Conservation (phyloP, 2,797 vertebrate genomes). For the Aphelocoma californica region DNA sequence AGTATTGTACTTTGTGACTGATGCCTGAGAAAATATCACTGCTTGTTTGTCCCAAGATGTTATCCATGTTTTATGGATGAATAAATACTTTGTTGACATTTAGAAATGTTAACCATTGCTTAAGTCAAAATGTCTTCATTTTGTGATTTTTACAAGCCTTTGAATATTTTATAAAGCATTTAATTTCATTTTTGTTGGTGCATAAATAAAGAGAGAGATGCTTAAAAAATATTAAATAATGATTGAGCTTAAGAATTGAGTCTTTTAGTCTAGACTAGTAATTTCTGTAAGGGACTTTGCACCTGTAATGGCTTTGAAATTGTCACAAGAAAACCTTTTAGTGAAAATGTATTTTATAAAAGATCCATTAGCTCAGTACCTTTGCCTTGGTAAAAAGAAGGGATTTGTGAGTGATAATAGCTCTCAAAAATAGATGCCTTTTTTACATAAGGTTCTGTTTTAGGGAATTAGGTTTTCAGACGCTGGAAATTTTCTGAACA, state of each 20-base stretch:
- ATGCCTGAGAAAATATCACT: background rate
- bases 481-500: background rate
- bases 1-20: background rate
- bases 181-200: background rate
- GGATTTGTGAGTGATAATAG: background rate
- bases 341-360: background rate
- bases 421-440: background rate
- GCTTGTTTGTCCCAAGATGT: background rate
- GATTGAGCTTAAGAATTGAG: background rate
- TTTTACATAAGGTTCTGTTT: conserved; percentile 1
- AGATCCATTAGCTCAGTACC: conserved; percentile 6
- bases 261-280: conserved; percentile 1
- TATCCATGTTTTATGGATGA: background rate
- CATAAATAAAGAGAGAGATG: background rate
- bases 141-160: background rate
- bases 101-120: background rate
- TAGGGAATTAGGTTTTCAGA: conserved; percentile 26
- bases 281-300: background rate
- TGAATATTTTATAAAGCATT: conserved; percentile 18
- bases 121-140: background rate
- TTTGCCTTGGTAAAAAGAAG: background rate
- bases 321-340: background rate
- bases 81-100: background rate
- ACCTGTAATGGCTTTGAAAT: conserved; percentile 40
- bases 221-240: background rate